Base-by-base conservation (phyloP, 2,797 vertebrate genomes). In the Channa striata region DNA sequence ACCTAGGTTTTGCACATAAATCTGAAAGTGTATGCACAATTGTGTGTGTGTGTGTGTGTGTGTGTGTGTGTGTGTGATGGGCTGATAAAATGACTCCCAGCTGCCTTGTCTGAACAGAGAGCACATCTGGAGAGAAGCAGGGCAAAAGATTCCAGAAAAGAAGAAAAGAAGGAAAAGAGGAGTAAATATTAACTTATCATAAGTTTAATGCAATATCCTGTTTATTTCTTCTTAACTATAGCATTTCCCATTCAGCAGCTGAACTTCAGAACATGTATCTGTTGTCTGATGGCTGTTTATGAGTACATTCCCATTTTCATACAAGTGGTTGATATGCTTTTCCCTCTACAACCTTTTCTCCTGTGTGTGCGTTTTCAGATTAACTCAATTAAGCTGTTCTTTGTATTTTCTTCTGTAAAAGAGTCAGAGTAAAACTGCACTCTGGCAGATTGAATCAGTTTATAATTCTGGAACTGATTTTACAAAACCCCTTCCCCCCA, bases 51-150 rank as follows among this genome's bases (percentile, higher is more conserved):
- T 43, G 0, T 53, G 20, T 63, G 59, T 30, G 50, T 68, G 51
- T 56, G 43, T 66, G 47, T 53, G 53, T 59, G 57, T 48, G 52
- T 42, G 51, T 53, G 71, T 46, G 25, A 57, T 75, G 68, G 66
- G 68, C 40, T 13, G 39, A 60, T 61, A 53, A 92, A 93, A 94
- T 72, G 48, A 84, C 57, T 94, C 71, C 88, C 93, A 93, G 91
- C 87, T 95, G 92, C 59, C n/a, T 57, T 77, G 87, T 89, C 78
- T 82, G 80, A 82, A 74, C 74, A 81, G 49, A 73, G 69, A 77
- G 49, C 86, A 84, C 93, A 94, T 94, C 93, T 94, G 92, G 89
- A 76, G 66, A 53, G 65, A 62, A 72, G 79, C 19, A 64, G 57
- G 48, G n/a, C 13, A 43, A 57, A 64, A 67, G 59, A 70, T 60